These are phyloP conservation scores for Australoheros scitulus DNA, from an alignment of 2,113 vertebrate species.

Conservation along the genomic window DNA sequence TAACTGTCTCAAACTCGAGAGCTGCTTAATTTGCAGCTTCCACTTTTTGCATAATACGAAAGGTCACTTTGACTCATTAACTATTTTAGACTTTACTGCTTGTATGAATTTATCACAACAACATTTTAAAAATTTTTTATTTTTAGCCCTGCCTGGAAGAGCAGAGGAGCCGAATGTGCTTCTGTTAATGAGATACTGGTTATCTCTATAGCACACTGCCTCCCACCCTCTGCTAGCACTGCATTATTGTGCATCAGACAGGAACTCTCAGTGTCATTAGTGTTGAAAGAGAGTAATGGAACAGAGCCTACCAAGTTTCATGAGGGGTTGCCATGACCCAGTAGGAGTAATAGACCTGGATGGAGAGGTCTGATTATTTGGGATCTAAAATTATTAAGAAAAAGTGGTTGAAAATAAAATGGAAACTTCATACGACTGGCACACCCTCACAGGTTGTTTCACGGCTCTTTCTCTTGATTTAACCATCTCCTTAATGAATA, in stretches of 20 bases:
- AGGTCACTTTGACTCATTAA: constrained; percentile 59
- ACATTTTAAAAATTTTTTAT: neutral
- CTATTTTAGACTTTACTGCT: constrained; percentile 37
- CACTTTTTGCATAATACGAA: constrained; percentile 11
- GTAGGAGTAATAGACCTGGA: constrained; percentile 57
- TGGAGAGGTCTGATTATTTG: constrained; percentile 57
- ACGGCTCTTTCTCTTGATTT: constrained; percentile 42
- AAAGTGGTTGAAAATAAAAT: constrained; percentile 27
- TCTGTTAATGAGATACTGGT: constrained; percentile 71
- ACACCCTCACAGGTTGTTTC: constrained; percentile 51
- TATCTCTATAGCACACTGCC: constrained; percentile 63
- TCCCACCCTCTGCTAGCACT: constrained; percentile 49
- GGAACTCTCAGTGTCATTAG: constrained; percentile 65
- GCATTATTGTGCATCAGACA: constrained; percentile 72
- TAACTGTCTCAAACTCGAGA: constrained; percentile 1
- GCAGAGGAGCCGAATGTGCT: constrained; percentile 53
- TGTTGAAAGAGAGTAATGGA: constrained; percentile 68
- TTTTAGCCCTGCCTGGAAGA: constrained; percentile 17
- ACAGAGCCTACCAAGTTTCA: constrained; percentile 60
- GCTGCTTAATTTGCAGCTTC: constrained; percentile 15
- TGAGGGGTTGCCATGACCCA: constrained; percentile 67
- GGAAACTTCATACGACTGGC: constrained; percentile 4
- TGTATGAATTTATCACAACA: constrained; percentile 26
- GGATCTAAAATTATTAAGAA: constrained; percentile 36
- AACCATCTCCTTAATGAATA: constrained; percentile 47